phyloP scores from a whole-genome alignment of 2,113 vertebrate species.

The Carassius carassius region DNA sequence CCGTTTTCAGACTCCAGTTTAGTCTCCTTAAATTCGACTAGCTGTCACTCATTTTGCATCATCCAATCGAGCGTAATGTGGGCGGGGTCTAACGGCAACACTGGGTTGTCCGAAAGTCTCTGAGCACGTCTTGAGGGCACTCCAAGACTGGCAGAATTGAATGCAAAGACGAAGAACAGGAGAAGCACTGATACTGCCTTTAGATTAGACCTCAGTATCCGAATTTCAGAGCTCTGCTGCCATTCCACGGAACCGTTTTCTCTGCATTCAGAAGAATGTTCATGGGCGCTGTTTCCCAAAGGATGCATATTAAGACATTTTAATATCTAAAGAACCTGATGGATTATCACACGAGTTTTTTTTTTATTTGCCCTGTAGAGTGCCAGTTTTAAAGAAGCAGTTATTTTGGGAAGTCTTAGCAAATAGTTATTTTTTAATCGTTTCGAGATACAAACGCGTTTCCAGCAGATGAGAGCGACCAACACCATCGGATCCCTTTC shows the following conservation, averaged over 20 bases:
- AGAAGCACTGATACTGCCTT: constrained; percentile 24
- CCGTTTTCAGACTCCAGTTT: background rate
- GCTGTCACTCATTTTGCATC: background rate
- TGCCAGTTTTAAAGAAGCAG: background rate
- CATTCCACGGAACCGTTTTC: background rate
- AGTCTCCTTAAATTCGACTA: background rate
- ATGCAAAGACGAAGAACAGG: constrained; percentile 42
- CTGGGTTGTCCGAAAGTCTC: constrained; percentile 37
- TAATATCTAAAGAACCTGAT: background rate
- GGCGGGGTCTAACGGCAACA: background rate
- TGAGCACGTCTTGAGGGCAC: constrained; percentile 35
- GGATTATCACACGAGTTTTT: background rate
- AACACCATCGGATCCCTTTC: background rate
- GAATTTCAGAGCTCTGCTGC: constrained; percentile 7
- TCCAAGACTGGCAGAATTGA: constrained; percentile 36
- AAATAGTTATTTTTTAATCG: background rate
- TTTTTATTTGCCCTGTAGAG: background rate
- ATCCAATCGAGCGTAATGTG: constrained; percentile 14
- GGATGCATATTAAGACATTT: background rate
- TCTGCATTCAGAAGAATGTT: background rate
- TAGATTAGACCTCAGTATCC: background rate
- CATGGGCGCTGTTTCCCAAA: background rate
- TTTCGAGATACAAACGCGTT: background rate
- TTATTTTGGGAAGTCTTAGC: background rate
- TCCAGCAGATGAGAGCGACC: background rate